Evolutionary conservation across 2,888 invertebrate species (phyloP).

Genomic region (Mesorhabditis spiculigera): DNA sequence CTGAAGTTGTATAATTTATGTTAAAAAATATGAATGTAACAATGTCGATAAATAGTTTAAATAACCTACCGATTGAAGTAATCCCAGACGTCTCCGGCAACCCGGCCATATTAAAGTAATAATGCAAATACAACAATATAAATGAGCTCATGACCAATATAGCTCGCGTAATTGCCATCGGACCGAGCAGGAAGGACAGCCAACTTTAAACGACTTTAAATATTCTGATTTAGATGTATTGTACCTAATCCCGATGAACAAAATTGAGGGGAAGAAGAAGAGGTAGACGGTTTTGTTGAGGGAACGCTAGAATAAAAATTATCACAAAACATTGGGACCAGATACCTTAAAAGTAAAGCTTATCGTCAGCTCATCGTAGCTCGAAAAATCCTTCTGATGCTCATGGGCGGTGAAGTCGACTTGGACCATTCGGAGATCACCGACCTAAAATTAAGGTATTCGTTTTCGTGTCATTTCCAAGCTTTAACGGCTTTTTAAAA

Average conservation of each 20-base stretch:
- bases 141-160: conserved; percentile 34
- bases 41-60: background rate
- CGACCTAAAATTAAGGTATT: background rate
- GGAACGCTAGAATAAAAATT: too few species aligned
- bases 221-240: background rate
- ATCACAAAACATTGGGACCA: background rate
- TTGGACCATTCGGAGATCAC: conserved; percentile 3
- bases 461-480: background rate
- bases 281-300: background rate
- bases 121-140: conserved; percentile 30
- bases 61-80: conserved; percentile 19
- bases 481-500: background rate
- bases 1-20: conserved; percentile 14
- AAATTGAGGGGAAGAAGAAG: background rate
- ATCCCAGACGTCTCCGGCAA: conserved; percentile 20
- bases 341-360: background rate
- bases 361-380: background rate
- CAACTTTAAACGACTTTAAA: conserved; percentile 25
- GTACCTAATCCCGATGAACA: conserved; percentile 2
- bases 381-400: background rate
- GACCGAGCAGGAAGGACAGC: conserved; percentile 41
- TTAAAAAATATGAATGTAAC: too few species aligned
- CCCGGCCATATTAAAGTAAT: conserved; percentile 13
- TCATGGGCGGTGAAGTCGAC: background rate
- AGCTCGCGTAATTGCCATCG: conserved; percentile 46